Evolutionary conservation across 2,888 invertebrate genomes (phyloP).

Genomic region (Lycaena phlaeas): DNA sequence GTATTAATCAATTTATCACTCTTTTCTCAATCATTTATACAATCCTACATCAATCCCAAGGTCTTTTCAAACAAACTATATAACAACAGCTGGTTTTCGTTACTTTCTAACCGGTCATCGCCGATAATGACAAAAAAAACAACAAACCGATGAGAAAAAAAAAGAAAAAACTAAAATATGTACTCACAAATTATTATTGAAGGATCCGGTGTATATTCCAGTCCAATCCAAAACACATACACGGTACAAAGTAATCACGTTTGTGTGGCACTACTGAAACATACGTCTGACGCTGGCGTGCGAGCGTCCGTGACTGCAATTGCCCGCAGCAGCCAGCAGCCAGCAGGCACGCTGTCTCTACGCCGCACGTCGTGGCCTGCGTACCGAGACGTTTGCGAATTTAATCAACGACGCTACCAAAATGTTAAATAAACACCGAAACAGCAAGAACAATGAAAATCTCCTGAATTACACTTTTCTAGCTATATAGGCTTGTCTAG

Average conservation of each 20-base stretch:
- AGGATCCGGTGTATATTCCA: neutral
- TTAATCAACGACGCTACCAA: neutral
- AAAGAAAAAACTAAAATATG: neutral
- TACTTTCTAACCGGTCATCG: slow-evolving; percentile 7
- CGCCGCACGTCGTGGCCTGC: no score
- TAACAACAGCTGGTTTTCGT: neutral
- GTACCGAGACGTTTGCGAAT: neutral
- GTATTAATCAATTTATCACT: neutral
- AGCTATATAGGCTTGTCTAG: neutral
- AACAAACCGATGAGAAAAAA: neutral
- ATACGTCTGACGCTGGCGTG: neutral
- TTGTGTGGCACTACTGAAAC: neutral
- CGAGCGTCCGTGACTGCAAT: neutral
- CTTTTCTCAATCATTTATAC: neutral
- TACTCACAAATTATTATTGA: neutral
- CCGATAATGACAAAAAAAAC: neutral
- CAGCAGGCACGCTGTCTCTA: neutral
- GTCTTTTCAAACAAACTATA: neutral
- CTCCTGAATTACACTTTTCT: neutral
- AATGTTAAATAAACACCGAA: neutral
- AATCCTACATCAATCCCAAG: neutral
- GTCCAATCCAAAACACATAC: slow-evolving; percentile 5
- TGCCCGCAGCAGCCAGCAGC: neutral
- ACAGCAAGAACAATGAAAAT: neutral
- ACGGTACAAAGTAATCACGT: neutral